Evolutionary conservation across 2,888 invertebrate species (phyloP), one percentile per base, ranked within the genome.

Genomic region (Prosapia bicincta): DNA sequence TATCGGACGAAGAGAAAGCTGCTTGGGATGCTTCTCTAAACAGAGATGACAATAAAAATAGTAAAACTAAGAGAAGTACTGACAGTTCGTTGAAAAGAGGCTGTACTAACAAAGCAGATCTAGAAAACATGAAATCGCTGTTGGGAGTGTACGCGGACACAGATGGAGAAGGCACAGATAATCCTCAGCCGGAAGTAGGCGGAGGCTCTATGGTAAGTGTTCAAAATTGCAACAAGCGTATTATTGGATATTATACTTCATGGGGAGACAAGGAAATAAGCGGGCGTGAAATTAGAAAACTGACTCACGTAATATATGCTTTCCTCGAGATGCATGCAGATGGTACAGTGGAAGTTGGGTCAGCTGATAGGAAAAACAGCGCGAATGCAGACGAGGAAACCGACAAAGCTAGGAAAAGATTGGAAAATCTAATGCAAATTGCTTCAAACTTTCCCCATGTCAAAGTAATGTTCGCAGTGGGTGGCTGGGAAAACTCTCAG

Each of bases 401-500:
- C 6, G 26, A 32, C 15, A 75, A 71, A 72, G 66, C 78, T 26
- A 65, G 54, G 2, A 23, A 77, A 15, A 66, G 77, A 13, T 24
- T 78, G 30, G 66, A 79, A n/a, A 69, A 75, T 68, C 69, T 79
- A 1, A 70, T 77, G 74, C 38, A 74, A 15, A 13, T 74, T 26
- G 71, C 32, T n/a, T 38, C 75, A 24, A 15, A 28, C 26, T 65
- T 65, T 20, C 74, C 74, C 13, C 71, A 76, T 32, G 13, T 79
- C 9, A 78, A 78, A 75, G 65, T 79, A 23, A 77, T 77, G 78
- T 79, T 79, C 65, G 79, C 79, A 15, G 73, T 79, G 0, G 79
- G 79, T 7, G 79, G 79, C 23, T 78, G 79, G 78, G 79, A 78
- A 43, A 79, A 79, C 25, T 79, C 79, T 10, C 76, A 79, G 26